These are phyloP conservation scores for Diorhabda carinulata DNA, from an alignment of 1,140 invertebrate genomes.

Conservation along the genomic window DNA sequence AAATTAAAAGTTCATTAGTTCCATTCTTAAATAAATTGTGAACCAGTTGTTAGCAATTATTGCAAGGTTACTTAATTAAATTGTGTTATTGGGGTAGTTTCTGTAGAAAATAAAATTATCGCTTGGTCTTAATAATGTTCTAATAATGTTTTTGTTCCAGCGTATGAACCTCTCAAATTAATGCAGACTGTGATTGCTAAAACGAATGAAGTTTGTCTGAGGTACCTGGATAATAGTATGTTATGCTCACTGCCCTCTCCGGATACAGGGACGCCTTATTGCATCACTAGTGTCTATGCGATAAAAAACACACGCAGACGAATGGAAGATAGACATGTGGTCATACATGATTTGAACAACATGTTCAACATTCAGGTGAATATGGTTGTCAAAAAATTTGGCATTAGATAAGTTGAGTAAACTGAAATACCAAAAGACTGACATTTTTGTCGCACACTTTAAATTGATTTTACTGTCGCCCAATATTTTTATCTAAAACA, in stretches of 20 bases:
- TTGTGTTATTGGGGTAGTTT: not conserved
- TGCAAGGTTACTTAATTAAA: no score
- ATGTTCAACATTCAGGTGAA: constrained; percentile 63
- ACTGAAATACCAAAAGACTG: no score
- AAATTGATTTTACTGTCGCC: no score
- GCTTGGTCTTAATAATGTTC: not conserved
- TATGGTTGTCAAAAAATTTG: no score
- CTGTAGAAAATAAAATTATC: not conserved
- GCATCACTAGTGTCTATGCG: constrained; percentile 56
- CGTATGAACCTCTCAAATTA: constrained; percentile 64
- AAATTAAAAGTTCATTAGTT: no score
- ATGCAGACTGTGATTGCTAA: constrained; percentile 68
- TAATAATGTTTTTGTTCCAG: constrained; percentile 50
- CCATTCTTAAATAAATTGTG: no score
- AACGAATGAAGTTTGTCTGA: constrained; percentile 65
- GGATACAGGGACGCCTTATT: constrained; percentile 49
- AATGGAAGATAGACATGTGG: constrained; percentile 84
- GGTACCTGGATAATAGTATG: constrained; percentile 62
- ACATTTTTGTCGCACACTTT: no score
- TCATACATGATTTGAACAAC: constrained; percentile 67
- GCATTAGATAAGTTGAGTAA: no score
- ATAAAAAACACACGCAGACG: constrained; percentile 74
- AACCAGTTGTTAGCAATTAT: no score
- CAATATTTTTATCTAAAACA: no score
- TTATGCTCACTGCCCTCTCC: constrained; percentile 53